phyloP scores from a whole-genome alignment of 2,797 vertebrate species.

The Apogon hyalosoma region DNA sequence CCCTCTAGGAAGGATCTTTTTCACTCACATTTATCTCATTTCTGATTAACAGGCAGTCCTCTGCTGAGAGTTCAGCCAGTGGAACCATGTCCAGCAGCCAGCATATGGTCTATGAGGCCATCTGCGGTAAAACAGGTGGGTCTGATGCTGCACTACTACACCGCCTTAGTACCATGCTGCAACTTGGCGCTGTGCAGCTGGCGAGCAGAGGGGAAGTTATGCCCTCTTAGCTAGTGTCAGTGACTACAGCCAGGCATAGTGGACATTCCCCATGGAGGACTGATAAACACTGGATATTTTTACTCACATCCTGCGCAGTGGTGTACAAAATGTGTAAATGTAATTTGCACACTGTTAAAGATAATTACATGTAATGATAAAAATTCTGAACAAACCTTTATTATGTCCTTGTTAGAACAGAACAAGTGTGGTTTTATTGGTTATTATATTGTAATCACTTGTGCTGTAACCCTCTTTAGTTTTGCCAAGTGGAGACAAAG shows the following conservation, averaged over 20 bases:
- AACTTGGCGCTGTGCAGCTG: constrained; percentile 22
- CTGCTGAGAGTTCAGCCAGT: constrained; percentile 82
- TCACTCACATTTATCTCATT: constrained; percentile 54
- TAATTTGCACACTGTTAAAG: constrained; percentile 38
- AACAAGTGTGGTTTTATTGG: constrained; percentile 26
- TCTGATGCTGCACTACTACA: constrained; percentile 55
- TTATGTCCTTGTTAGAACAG: constrained; percentile 9
- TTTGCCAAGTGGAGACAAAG: constrained; percentile 18
- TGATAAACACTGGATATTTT: constrained; percentile 76
- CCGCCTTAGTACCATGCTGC: constrained; percentile 23
- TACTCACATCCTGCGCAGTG: constrained; percentile 45
- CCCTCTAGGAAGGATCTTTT: constrained; percentile 18
- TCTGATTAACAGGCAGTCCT: constrained; percentile 84
- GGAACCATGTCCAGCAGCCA: constrained; percentile 79
- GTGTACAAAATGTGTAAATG: constrained; percentile 24
- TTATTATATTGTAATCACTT: constrained; percentile 19
- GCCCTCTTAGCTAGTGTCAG: constrained; percentile 53
- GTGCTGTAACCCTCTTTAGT: constrained; percentile 8
- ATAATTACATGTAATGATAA: constrained; percentile 28
- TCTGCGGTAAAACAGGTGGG: constrained; percentile 88
- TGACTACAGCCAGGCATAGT: constrained; percentile 74
- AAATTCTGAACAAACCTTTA: constrained; percentile 9
- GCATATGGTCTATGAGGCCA: constrained; percentile 81
- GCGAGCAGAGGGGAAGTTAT: constrained; percentile 16
- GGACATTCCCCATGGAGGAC: constrained; percentile 74